These are phyloP conservation scores for Enteromius argenteus DNA, from an alignment of 2,797 vertebrate species.

Conservation along the genomic window DNA sequence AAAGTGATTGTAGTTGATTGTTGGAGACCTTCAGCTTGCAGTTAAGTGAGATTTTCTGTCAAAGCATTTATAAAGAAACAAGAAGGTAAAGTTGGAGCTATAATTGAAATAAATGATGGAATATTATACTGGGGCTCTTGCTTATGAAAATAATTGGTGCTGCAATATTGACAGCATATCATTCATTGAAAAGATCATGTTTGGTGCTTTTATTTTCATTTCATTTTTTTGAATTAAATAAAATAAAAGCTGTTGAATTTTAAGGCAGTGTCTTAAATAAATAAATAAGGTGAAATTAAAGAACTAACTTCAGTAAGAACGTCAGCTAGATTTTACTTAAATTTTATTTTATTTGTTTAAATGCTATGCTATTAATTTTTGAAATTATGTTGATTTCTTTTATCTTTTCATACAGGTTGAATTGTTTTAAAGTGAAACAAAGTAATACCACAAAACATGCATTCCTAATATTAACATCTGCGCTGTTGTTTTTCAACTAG, in stretches of 20 bases:
- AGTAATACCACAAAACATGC: background rate
- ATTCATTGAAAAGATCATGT: background rate
- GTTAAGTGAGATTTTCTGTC: background rate
- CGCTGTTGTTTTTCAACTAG: background rate
- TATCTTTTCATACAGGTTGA: too few relatives aligned
- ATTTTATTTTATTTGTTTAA: background rate
- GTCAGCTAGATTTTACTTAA: background rate
- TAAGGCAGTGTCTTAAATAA: background rate
- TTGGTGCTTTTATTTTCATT: background rate
- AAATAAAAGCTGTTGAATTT: background rate
- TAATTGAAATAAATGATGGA: background rate
- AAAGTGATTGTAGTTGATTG: background rate
- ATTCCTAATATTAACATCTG: background rate
- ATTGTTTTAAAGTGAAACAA: background rate
- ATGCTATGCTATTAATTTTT: background rate
- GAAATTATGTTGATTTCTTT: background rate
- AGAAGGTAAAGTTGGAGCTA: background rate
- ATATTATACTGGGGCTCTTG: background rate
- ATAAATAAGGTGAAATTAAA: background rate
- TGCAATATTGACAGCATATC: background rate
- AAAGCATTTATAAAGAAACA: conserved; percentile 3
- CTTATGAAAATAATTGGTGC: background rate
- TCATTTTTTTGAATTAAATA: background rate
- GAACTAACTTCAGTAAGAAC: background rate
- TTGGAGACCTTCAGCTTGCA: background rate